These are phyloP conservation scores for Metellina segmentata DNA, from an alignment of 2,888 invertebrate genomes.

Conservation along the genomic window DNA sequence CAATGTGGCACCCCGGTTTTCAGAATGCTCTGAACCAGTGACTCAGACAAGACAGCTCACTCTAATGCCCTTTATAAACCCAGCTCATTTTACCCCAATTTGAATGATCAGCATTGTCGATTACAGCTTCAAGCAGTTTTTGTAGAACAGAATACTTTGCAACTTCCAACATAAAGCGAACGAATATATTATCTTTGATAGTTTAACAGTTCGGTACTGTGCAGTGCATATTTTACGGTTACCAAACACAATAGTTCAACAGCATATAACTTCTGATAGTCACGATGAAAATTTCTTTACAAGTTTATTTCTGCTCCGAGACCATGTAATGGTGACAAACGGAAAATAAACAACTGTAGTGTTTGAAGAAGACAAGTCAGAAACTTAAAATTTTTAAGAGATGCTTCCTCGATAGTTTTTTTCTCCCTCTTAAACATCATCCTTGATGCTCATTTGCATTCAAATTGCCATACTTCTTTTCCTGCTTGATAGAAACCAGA, in stretches of 20 bases:
- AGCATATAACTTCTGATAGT: not conserved
- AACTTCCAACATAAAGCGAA: too few species aligned
- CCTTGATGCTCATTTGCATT: not conserved
- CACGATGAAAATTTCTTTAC: not conserved
- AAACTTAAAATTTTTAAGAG: not conserved
- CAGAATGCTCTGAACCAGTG: too few species aligned
- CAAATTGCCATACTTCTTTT: not conserved
- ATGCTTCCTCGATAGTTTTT: not conserved
- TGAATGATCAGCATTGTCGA: too few species aligned
- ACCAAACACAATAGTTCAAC: not conserved
- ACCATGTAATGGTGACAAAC: not conserved
- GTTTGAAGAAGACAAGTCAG: not conserved
- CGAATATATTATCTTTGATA: too few species aligned
- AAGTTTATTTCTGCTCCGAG: not conserved
- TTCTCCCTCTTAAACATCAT: not conserved
- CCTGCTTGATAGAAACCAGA: not conserved
- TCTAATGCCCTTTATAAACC: too few species aligned
- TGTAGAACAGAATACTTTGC: too few species aligned
- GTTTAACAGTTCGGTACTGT: not conserved
- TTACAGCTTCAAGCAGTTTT: too few species aligned
- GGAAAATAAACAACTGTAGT: not conserved
- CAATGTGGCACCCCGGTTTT: too few species aligned
- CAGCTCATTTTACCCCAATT: too few species aligned
- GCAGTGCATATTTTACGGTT: not conserved
- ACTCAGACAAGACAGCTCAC: too few species aligned